A percentile compares a stretch with the other conserved stretches of the same genome.
phyloP scores from a whole-genome alignment of 2,113 vertebrate genomes.

The Cebus imitator region DNA sequence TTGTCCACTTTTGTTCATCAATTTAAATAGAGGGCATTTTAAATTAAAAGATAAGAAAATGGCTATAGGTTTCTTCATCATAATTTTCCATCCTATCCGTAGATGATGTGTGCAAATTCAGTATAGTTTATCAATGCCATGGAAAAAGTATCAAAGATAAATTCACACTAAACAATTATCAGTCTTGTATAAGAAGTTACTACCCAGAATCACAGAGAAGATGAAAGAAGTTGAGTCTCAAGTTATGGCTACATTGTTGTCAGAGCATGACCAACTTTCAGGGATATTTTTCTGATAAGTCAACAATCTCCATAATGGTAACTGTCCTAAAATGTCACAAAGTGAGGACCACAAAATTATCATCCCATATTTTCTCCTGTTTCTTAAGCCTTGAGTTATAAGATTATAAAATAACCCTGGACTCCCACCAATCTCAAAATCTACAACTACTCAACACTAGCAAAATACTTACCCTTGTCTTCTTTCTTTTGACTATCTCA shows the following conservation, averaged over 20 bases:
- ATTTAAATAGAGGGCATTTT: neutral
- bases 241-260: neutral
- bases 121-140: neutral
- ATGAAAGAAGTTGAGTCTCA: neutral
- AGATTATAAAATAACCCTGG: neutral
- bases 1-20: neutral
- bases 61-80: neutral
- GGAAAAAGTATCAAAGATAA: neutral
- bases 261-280: neutral
- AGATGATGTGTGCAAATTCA: neutral
- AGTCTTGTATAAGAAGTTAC: neutral
- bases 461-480: neutral
- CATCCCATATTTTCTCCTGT: neutral
- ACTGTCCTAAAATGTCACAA: neutral
- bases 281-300: neutral
- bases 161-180: neutral
- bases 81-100: neutral
- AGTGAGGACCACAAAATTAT: neutral
- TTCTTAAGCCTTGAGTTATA: neutral
- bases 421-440: neutral
- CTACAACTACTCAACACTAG: neutral
- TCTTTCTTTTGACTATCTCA: neutral
- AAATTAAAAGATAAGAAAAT: neutral
- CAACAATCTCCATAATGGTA: neutral
- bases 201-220: neutral